Evolutionary conservation across 2,888 invertebrate genomes (phyloP), one percentile per base, ranked within the genome.

Genomic region (Campoplex capitator): DNA sequence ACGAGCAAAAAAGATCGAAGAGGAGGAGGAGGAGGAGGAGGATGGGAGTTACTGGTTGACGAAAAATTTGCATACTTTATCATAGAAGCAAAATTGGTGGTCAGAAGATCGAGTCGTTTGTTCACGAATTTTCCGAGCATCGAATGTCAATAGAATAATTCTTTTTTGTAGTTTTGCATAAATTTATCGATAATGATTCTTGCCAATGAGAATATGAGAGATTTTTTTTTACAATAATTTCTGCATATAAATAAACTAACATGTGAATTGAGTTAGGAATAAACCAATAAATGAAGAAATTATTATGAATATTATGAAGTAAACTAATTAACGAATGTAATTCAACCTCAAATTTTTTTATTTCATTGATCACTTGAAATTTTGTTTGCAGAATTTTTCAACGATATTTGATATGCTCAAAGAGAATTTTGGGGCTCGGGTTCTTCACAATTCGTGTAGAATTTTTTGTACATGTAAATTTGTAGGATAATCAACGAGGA

Each of bases 51-150:
- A 48, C 45, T 28, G 38, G 28, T 51, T 51, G 56, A 18, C 68
- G 65, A 73, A 77, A 77, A 79, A 89, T 88, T 89, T 87, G 84
- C 89, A 89, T 89, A 85, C 76, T 89, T 86, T 83, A 89, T 88
- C 77, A 80, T 58, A 80, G 76, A 28, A 65, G 73, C 75, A 70
- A 83, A 87, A 87, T 83, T 54, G 32, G 51, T 74, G 65, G 65
- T 51, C 18, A 18, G 45, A n/a, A 74, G 58, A 68, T 71, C 45
- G 77, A 54, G 8, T 78, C 65, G 71, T 74, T 83, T 82, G 76
- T 82, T 73, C 75, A 70, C 62, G 86, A 73, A 83, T 84, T 71
- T 82, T 28, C 28, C 32, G 38, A 42, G 45, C 65, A 65, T 73
- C 62, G 83, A 32, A 45, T 78, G 70, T 48, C 81, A 78, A 88